Percentiles rank a stretch among this genome's conserved stretches.
Conservation (phyloP, 2,888 invertebrate species). For the Mechanitis messenoides region DNA sequence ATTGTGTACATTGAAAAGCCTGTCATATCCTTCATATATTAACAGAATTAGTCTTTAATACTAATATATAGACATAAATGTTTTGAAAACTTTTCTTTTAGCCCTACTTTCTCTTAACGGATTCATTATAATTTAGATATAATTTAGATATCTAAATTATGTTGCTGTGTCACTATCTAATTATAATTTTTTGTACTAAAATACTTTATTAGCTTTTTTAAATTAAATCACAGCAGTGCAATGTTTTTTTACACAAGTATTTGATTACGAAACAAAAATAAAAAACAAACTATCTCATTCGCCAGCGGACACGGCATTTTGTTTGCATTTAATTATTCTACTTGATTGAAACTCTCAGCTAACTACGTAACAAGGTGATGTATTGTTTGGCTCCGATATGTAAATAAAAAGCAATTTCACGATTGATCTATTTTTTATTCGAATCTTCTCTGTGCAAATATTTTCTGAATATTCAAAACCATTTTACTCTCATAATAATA, state of each 20-base stretch:
- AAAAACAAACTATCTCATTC: slow-evolving; percentile 54
- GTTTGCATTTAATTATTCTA: slow-evolving; percentile 68
- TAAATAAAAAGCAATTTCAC: slow-evolving; percentile 16
- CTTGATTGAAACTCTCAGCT: slow-evolving; percentile 47
- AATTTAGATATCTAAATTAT: too few relatives aligned
- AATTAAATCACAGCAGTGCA: too few relatives aligned
- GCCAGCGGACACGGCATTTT: slow-evolving; percentile 49
- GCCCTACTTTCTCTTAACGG: too few relatives aligned
- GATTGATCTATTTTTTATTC: slow-evolving; percentile 13
- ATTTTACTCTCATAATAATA: not conserved
- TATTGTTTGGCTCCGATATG: slow-evolving; percentile 14
- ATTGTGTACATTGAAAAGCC: too few relatives aligned
- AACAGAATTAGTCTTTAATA: too few relatives aligned
- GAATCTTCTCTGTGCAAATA: slow-evolving; percentile 7
- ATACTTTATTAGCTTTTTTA: too few relatives aligned
- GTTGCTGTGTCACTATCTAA: too few relatives aligned
- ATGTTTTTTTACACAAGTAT: slow-evolving; percentile 35
- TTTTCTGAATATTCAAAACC: slow-evolving; percentile 1
- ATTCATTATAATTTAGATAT: too few relatives aligned
- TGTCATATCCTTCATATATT: too few relatives aligned
- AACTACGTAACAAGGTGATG: slow-evolving; percentile 19
- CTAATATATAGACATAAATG: too few relatives aligned
- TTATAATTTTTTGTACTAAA: too few relatives aligned
- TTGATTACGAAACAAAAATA: slow-evolving; percentile 42
- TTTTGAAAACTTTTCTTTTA: too few relatives aligned